These are phyloP conservation scores for Cyphomyrmex costatus DNA, from an alignment of 1,140 invertebrate genomes.

Conservation along the genomic window DNA sequence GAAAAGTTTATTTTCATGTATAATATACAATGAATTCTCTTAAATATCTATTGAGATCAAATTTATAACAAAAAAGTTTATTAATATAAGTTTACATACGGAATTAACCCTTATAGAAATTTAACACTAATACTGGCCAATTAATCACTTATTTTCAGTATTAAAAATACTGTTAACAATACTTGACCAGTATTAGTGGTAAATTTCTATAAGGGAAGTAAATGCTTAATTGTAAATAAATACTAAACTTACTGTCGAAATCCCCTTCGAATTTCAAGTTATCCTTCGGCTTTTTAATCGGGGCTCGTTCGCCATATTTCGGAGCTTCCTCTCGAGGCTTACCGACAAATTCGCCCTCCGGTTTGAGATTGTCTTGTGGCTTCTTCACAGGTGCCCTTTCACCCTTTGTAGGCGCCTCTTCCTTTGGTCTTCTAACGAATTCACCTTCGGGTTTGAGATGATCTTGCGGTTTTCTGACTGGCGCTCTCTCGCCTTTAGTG, in stretches of 20 bases:
- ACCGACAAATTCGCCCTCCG: conserved; percentile 82
- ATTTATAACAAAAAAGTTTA: background rate
- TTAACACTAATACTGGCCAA: too few species aligned
- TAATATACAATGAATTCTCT: background rate
- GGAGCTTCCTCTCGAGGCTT: conserved; percentile 78
- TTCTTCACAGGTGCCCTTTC: conserved; percentile 76
- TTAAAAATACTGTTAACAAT: too few species aligned
- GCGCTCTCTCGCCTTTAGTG: conserved; percentile 84
- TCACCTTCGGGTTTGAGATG: conserved; percentile 87
- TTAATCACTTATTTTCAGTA: too few species aligned
- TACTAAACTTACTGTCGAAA: conserved; percentile 82
- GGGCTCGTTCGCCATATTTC: conserved; percentile 70
- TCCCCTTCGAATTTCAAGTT: conserved; percentile 90
- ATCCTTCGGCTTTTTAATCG: conserved; percentile 81
- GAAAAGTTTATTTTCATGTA: background rate
- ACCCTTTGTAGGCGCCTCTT: conserved; percentile 71
- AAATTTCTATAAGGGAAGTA: too few species aligned
- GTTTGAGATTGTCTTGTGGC: conserved; percentile 77
- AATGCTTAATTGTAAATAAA: too few species aligned
- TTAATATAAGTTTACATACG: background rate
- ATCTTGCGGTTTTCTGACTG: conserved; percentile 85
- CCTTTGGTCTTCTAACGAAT: conserved; percentile 86
- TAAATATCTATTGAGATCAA: background rate
- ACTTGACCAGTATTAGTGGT: too few species aligned
- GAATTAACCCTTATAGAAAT: too few species aligned